A percentile compares a stretch with the other conserved stretches of the same genome.
These are phyloP conservation scores for Pardosa pseudoannulata DNA, from an alignment of 2,888 invertebrate genomes.

Conservation along the genomic window DNA sequence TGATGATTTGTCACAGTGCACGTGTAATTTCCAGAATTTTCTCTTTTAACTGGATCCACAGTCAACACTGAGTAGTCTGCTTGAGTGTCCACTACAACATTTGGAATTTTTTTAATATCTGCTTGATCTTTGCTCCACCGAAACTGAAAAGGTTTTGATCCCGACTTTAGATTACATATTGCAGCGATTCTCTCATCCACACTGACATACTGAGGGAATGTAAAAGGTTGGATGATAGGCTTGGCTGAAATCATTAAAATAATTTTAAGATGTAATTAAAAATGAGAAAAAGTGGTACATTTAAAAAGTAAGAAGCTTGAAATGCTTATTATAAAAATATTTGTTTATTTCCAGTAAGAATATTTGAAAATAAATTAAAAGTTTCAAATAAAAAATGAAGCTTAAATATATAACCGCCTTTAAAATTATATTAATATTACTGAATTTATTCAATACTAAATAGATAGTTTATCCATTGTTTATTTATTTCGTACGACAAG, in stretches of 20 bases:
- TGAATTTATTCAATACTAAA: too few relatives aligned
- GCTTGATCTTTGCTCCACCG: slow-evolving; percentile 80
- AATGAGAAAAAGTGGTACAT: too few relatives aligned
- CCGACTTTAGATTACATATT: slow-evolving; percentile 92
- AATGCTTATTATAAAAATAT: too few relatives aligned
- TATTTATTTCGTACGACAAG: too few relatives aligned
- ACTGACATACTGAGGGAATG: slow-evolving; percentile 88
- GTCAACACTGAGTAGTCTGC: slow-evolving; percentile 60
- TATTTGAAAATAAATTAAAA: too few relatives aligned
- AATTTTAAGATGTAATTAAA: too few relatives aligned
- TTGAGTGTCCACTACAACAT: slow-evolving; percentile 37
- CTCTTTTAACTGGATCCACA: slow-evolving; percentile 41
- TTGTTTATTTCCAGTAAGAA: too few relatives aligned
- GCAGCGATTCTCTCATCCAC: slow-evolving; percentile 91
- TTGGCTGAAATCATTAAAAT: slow-evolving; percentile 27
- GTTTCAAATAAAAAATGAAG: too few relatives aligned
- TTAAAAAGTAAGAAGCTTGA: too few relatives aligned
- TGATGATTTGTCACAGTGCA: slow-evolving; percentile 39
- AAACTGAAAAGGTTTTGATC: slow-evolving; percentile 93
- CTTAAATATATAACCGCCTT: too few relatives aligned
- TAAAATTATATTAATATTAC: too few relatives aligned
- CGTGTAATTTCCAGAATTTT: slow-evolving; percentile 65
- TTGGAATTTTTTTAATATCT: slow-evolving; percentile 35
- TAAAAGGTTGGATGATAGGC: slow-evolving; percentile 85
- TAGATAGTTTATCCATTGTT: too few relatives aligned